Base-by-base conservation (phyloP, 92 coral and sea anemone genomes). In the Heteractis magnifica region DNA sequence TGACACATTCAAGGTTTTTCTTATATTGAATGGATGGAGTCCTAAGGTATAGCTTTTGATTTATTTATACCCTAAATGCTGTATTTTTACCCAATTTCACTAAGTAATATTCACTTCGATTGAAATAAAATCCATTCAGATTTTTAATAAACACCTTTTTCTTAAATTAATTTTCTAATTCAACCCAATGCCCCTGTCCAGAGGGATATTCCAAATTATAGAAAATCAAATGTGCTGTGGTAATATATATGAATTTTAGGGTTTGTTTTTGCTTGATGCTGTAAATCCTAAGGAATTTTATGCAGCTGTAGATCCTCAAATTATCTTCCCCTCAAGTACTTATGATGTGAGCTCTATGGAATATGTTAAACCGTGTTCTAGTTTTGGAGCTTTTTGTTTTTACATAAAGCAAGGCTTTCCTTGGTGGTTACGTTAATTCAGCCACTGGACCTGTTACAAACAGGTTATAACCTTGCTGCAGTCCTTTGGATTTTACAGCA, bases 21-120 rank as follows among this genome's bases (percentile, higher is more conserved):
- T 15, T 68, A 21, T 68, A 23, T 68, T 68, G 49, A 65, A 14
- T 68, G 20, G 73, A 8, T 68, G 73, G 26, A 23, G 73, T 26
- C 44, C 50, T 11, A 68, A 18, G 73, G 49, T 26, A 68, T 15
- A 62, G 23, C 49, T 11, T 5, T 23, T 68, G 15, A 68, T 68
- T 68, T 68, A 68, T 68, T 68, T 6, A 68, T 68, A 68, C 23
- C 73, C 73, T n/a, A 26, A 68, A 68, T 68, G 49, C 73, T 21
- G 26, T 68, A 23, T 68, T 68, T 68, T 68, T 68, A 68, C 73
- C 73, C 49, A 12, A 68, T 68, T 68, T 68, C 49, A 26, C 73
- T 68, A 68, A 68, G 44, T 21, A 68, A 68, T 8, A 68, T 68
- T 68, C 73, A 68, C 49, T 20, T 68, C 10, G 48, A 26, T 68